Evolutionary conservation across 1,140 invertebrate species (phyloP), one percentile per base, ranked within the genome.

Genomic region (Elymnias hypermnestra): DNA sequence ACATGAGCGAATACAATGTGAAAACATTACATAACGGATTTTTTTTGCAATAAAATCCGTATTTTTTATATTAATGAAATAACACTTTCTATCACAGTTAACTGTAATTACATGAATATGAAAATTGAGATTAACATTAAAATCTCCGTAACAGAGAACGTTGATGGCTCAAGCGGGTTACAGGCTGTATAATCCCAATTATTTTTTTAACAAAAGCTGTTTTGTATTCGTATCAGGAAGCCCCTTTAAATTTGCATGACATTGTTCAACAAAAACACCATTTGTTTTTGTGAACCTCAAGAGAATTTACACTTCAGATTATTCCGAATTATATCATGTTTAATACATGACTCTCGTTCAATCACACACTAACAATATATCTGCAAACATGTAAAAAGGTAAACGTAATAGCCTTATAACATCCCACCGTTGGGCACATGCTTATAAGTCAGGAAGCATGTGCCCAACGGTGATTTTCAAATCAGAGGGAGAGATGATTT

Each of bases 121-220:
- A 21, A 38, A 38, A 38, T 46, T 23, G 4, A 25, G 25, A 51
- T 39, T 38, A 43, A 26, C 35, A 42, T 51, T 26, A 49, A 12
- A 21, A 14, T 41, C 29, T 23, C 26, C 9, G 29, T 26, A 41
- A 53, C 48, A 52, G 52, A 57, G 51, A 57, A 55, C 44, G 57
- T 64, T 59, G 60, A 59, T 55, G 33, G 41, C 36, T 57, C 33
- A 53, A 44, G 56, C 36, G 46, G 25, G 35, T 23, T 26, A 31
- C 71, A 62, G 57, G 57, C 54, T 64, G 52, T 51, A 57, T 59
- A 64, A 76, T 65, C 65, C 62, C 72, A 83, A 79, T 79, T 77
- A 73, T 74, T 77, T 77, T 75, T 72, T 63, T 63, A 73, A 77
- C 75, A 79, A 79, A 74, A 61, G 63, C 54, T 65, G 53, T 73